phyloP scores from a whole-genome alignment of 2,797 vertebrate species.

The Macroramphosus scolopax region DNA sequence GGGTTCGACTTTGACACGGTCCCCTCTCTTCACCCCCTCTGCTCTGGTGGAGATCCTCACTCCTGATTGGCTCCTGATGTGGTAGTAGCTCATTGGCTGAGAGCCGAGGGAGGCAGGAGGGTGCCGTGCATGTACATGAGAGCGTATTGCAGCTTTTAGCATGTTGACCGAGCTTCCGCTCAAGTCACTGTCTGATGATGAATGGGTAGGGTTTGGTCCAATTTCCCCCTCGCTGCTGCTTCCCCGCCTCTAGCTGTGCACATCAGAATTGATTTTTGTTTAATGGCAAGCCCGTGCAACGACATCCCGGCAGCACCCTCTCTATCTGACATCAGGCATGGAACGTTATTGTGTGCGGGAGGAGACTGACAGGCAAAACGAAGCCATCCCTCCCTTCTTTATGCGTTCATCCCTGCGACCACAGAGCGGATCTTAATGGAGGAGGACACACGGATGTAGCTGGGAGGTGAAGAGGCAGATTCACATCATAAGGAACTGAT shows the following conservation, averaged over 20 bases:
- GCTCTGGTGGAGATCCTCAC: constrained; percentile 28
- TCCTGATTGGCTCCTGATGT: constrained; percentile 41
- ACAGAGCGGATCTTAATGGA: constrained; percentile 19
- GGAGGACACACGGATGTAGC: constrained; percentile 17
- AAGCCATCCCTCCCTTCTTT: constrained; percentile 21
- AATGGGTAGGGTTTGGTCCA: constrained; percentile 45
- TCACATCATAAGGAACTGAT: no score
- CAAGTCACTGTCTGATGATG: constrained; percentile 44
- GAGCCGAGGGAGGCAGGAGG: constrained; percentile 17
- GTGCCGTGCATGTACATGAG: constrained; percentile 27
- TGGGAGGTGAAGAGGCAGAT: constrained; percentile 7
- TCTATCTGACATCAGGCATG: constrained; percentile 34
- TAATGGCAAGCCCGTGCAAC: constrained; percentile 38
- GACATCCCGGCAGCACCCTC: constrained; percentile 40
- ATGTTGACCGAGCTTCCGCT: constrained; percentile 28
- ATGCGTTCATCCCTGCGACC: constrained; percentile 24
- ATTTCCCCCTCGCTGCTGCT: constrained; percentile 19
- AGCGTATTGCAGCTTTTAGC: constrained; percentile 22
- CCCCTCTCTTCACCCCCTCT: constrained; percentile 37
- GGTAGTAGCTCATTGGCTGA: constrained; percentile 27
- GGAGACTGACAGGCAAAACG: constrained; percentile 57
- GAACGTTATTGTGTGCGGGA: constrained; percentile 38
- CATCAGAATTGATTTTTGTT: constrained; percentile 66
- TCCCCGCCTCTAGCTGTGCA: constrained; percentile 34
- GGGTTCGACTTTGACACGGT: constrained; percentile 58